These are phyloP conservation scores for Cryptoprocta ferox DNA, from an alignment of 2,797 vertebrate genomes.

Conservation along the genomic window DNA sequence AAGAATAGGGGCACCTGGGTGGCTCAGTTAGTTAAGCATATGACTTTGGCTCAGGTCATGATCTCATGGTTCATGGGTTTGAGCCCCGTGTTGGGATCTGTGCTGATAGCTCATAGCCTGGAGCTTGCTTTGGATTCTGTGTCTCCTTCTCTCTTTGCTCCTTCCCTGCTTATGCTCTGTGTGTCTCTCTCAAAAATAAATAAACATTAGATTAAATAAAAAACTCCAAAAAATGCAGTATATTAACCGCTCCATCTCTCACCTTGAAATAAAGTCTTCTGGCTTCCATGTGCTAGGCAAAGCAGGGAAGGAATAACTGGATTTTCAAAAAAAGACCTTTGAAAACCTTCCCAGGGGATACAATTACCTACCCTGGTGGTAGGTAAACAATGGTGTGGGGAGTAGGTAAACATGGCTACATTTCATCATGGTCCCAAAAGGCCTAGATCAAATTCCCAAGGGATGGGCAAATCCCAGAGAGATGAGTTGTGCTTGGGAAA, in stretches of 20 bases:
- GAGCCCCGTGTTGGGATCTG: too few species aligned
- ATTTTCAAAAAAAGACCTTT: neutral
- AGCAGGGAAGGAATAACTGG: neutral
- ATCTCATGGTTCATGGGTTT: too few species aligned
- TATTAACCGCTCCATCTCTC: neutral
- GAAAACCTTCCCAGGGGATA: neutral
- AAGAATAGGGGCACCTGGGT: neutral
- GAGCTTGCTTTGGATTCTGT: too few species aligned
- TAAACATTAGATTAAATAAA: too few species aligned
- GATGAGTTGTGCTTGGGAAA: neutral
- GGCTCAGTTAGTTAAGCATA: too few species aligned
- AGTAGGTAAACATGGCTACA: neutral
- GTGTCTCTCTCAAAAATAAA: too few species aligned
- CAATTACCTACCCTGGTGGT: neutral
- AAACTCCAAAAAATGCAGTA: neutral
- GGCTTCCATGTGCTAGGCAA: neutral
- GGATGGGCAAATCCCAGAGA: neutral
- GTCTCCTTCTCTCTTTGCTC: too few species aligned
- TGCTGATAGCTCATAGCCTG: too few species aligned
- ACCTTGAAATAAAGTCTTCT: slow-evolving; percentile 34
- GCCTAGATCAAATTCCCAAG: neutral
- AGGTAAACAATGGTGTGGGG: neutral
- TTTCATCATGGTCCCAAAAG: neutral
- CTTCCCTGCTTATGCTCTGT: too few species aligned
- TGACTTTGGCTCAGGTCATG: too few species aligned